Evolutionary conservation across 1,140 invertebrate genomes (phyloP).

Genomic region (Caenorhabditis briggsae): DNA sequence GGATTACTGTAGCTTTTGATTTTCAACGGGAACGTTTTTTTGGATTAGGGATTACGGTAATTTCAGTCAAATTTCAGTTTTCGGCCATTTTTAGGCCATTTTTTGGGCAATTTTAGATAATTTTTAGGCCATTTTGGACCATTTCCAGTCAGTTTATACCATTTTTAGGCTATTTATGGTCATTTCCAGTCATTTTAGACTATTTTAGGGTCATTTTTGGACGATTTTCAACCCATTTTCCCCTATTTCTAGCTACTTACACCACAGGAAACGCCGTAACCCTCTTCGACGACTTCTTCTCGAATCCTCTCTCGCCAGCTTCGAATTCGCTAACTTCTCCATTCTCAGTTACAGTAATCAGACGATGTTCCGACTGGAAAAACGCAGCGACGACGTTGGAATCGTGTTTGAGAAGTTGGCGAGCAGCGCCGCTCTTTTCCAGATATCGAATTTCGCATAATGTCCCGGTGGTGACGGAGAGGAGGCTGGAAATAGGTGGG

Average conservation of each 20-base stretch:
- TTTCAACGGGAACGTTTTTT: too few species aligned
- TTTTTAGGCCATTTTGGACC: too few species aligned
- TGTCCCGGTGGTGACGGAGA: constrained; percentile 8
- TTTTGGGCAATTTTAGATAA: too few species aligned
- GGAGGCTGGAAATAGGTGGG: background rate
- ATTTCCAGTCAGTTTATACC: too few species aligned
- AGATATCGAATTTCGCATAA: background rate
- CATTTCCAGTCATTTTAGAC: too few species aligned
- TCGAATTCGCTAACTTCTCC: constrained; percentile 39
- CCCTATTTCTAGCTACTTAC: background rate
- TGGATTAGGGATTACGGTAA: too few species aligned
- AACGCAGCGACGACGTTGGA: constrained; percentile 15
- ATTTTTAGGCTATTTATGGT: too few species aligned
- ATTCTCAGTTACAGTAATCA: constrained; percentile 28
- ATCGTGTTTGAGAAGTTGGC: constrained; percentile 19
- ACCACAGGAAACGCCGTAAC: constrained; percentile 43
- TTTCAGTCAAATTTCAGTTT: too few species aligned
- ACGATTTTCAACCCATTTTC: too few species aligned
- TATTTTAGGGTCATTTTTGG: too few species aligned
- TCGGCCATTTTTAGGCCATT: too few species aligned
- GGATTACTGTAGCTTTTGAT: too few species aligned
- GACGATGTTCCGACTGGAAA: constrained; percentile 19
- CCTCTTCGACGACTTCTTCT: background rate
- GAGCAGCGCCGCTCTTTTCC: background rate
- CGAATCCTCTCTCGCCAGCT: background rate